Percentiles rank a stretch among this genome's conserved stretches.
Conservation (phyloP, 2,888 invertebrate genomes). For the Cosmopolites sordidus region DNA sequence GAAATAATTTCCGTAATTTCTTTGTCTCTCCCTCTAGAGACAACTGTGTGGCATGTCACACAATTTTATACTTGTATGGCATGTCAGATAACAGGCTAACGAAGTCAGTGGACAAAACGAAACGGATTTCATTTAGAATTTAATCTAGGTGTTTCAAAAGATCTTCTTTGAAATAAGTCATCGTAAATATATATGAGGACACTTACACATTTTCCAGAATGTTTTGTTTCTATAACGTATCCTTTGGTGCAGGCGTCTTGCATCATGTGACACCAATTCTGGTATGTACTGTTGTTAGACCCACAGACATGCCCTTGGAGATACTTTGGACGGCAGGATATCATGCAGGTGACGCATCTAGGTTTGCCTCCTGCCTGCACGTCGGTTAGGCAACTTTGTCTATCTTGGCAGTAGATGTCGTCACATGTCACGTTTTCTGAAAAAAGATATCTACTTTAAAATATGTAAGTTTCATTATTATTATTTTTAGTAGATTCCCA, state of each 20-base stretch:
- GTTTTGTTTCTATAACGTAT: slow-evolving; percentile 65
- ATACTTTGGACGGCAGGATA: slow-evolving; percentile 56
- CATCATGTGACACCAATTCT: slow-evolving; percentile 75
- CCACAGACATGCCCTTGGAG: slow-evolving; percentile 61
- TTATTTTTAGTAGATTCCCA: too few species aligned
- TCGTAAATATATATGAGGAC: too few species aligned
- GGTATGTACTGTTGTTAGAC: slow-evolving; percentile 69
- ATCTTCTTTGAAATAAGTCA: too few species aligned
- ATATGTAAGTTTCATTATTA: too few species aligned
- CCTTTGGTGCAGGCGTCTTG: slow-evolving; percentile 71
- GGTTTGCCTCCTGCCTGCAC: slow-evolving; percentile 57
- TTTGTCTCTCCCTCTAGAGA: too few species aligned
- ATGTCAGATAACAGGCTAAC: too few species aligned
- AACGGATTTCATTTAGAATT: too few species aligned
- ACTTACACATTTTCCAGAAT: slow-evolving; percentile 59
- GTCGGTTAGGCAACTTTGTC: slow-evolving; percentile 66
- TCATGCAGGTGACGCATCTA: slow-evolving; percentile 67
- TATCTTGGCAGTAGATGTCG: slow-evolving; percentile 62
- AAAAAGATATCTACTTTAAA: slow-evolving; percentile 38
- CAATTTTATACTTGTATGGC: too few species aligned
- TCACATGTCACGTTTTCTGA: slow-evolving; percentile 64
- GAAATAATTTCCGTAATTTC: too few species aligned
- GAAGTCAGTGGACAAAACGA: too few species aligned
- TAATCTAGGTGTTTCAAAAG: too few species aligned
- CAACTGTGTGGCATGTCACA: too few species aligned